phyloP scores from a whole-genome alignment of 2,888 invertebrate genomes.

The Branchipolynoe longqiensis region DNA sequence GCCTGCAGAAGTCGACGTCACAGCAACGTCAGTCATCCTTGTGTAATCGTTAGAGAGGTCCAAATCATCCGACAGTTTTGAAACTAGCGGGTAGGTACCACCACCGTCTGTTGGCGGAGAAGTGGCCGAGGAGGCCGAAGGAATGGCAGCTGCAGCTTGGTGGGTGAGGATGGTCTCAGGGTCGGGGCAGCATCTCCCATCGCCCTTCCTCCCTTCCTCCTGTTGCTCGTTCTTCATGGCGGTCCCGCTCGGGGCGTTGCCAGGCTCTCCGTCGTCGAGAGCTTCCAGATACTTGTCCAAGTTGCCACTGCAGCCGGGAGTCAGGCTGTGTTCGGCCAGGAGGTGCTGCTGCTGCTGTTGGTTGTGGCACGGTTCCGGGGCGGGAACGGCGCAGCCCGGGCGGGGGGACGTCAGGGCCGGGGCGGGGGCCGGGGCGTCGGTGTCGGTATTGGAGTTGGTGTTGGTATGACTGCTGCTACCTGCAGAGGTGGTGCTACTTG shows the following conservation, averaged over 20 bases:
- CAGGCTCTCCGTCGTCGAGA: neutral
- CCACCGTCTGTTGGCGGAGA: too few relatives aligned
- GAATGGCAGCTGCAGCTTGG: too few relatives aligned
- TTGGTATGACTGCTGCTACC: too few relatives aligned
- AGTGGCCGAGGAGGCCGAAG: neutral
- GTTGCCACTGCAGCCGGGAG: conserved; percentile 3
- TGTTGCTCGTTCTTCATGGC: conserved; percentile 3
- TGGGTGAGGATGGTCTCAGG: too few relatives aligned
- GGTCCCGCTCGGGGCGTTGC: neutral
- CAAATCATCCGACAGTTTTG: conserved; percentile 30
- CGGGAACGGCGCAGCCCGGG: neutral
- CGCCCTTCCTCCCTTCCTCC: neutral
- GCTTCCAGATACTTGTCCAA: neutral
- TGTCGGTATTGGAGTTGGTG: neutral
- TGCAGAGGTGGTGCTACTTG: too few relatives aligned
- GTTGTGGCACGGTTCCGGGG: neutral
- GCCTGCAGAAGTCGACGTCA: neutral
- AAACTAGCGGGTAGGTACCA: neutral
- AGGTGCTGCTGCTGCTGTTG: neutral
- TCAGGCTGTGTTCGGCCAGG: conserved; percentile 6
- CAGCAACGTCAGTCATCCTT: conserved; percentile 33
- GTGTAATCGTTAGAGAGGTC: conserved; percentile 59
- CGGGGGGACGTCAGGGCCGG: neutral
- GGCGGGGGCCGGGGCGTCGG: neutral
- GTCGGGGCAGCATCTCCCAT: too few relatives aligned